Conservation (phyloP, 2,888 invertebrate genomes). For the Bellardia bayeri region DNA sequence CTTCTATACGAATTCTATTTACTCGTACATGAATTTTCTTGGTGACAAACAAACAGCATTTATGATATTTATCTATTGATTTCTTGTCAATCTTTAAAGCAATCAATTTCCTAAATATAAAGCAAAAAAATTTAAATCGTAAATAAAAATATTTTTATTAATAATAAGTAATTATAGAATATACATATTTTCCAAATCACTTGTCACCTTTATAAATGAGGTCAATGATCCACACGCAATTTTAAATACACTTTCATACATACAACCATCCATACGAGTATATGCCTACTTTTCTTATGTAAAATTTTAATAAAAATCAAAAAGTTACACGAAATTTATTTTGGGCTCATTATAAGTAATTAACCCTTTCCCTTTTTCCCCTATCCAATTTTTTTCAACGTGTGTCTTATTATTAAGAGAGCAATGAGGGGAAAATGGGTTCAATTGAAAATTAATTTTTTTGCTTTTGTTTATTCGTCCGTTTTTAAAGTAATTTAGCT, state of each 20-base stretch:
- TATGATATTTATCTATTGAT: not conserved
- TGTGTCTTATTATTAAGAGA: not conserved
- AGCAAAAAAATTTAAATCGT: slow-evolving; percentile 8
- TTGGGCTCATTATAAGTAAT: not conserved
- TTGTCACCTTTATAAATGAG: slow-evolving; percentile 65
- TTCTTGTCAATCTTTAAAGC: slow-evolving; percentile 33
- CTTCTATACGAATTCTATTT: not conserved
- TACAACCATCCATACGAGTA: not conserved
- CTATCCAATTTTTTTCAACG: not conserved
- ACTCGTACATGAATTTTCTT: not conserved
- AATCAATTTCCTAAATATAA: slow-evolving; percentile 22
- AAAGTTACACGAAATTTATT: not conserved
- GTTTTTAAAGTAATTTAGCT: too few relatives aligned
- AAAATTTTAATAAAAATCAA: not conserved
- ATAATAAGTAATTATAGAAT: not conserved
- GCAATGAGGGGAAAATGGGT: too few relatives aligned
- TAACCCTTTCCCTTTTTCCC: not conserved
- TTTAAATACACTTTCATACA: not conserved
- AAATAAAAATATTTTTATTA: slow-evolving; percentile 22
- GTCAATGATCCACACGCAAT: slow-evolving; percentile 61
- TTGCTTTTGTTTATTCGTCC: too few relatives aligned
- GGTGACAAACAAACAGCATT: not conserved
- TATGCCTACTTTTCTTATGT: not conserved
- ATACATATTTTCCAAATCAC: slow-evolving; percentile 40
- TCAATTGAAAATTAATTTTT: too few relatives aligned